A percentile compares a stretch with the other conserved stretches of the same genome.
These are phyloP conservation scores for Sipha maydis DNA, from an alignment of 2,888 invertebrate species.

Conservation along the genomic window DNA sequence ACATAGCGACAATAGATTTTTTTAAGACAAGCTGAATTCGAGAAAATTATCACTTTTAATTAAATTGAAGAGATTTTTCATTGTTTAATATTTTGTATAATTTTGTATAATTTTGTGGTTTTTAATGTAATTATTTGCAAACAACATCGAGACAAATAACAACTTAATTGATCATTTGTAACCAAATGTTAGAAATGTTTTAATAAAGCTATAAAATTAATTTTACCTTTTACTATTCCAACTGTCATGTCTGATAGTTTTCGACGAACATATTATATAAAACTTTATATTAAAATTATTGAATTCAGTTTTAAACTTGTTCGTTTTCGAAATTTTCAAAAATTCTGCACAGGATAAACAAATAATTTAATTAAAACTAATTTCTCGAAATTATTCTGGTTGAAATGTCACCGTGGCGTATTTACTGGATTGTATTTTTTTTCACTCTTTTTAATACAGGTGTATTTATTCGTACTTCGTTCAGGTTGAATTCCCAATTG, in stretches of 20 bases:
- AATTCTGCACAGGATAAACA: neutral
- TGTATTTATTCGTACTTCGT: neutral
- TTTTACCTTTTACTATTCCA: neutral
- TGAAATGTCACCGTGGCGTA: neutral
- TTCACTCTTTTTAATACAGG: neutral
- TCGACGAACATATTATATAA: neutral
- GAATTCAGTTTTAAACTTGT: neutral
- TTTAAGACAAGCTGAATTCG: neutral
- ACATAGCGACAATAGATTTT: neutral
- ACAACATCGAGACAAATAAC: neutral
- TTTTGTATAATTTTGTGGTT: neutral
- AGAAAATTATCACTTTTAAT: neutral
- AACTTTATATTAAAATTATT: neutral
- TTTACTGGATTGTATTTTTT: neutral
- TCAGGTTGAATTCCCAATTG: constrained; percentile 45
- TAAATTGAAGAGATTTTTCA: neutral
- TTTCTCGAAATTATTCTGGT: neutral
- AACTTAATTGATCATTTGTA: neutral
- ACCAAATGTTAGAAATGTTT: no score
- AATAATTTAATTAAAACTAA: constrained; percentile 16
- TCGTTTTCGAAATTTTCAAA: neutral
- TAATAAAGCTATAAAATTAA: no score
- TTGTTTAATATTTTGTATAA: neutral
- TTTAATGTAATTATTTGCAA: neutral
- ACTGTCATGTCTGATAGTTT: neutral